These are phyloP conservation scores for Anolis carolinensis DNA, from an alignment of 2,113 vertebrate species.

Conservation along the genomic window DNA sequence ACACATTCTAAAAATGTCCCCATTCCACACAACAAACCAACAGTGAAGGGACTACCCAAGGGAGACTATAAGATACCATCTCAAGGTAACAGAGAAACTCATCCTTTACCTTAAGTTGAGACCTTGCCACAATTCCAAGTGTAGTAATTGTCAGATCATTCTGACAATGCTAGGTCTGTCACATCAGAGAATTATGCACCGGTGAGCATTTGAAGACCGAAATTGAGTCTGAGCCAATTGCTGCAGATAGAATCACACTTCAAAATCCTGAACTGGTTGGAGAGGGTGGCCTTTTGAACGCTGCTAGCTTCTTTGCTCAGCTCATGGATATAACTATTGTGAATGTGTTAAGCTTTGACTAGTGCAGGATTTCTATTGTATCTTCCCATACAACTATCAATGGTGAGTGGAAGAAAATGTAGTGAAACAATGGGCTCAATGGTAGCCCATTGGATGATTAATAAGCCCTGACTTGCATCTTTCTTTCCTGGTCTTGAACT, in stretches of 20 bases:
- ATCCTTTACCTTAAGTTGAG: not conserved
- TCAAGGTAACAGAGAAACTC: not conserved
- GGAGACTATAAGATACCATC: not conserved
- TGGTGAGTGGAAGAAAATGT: not conserved
- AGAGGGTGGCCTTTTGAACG: not conserved
- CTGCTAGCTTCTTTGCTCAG: slow-evolving; percentile 1
- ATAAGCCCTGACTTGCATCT: not conserved
- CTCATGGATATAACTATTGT: not conserved
- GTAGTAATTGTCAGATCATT: not conserved
- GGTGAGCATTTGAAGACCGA: not conserved
- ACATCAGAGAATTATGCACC: not conserved
- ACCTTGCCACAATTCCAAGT: not conserved
- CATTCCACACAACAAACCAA: not conserved
- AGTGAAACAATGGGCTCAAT: not conserved
- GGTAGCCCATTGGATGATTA: not conserved
- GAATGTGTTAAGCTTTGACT: not conserved
- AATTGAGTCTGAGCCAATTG: not conserved
- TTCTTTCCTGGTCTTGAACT: not conserved
- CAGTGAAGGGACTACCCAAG: rapidly evolving
- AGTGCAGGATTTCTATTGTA: rapidly evolving
- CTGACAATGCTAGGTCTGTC: not conserved
- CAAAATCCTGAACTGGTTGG: not conserved
- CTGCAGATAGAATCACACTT: not conserved
- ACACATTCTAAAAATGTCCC: not conserved
- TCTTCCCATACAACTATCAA: not conserved